Evolutionary conservation across 2,888 invertebrate genomes (phyloP).

Genomic region (Lobophora halterata): DNA sequence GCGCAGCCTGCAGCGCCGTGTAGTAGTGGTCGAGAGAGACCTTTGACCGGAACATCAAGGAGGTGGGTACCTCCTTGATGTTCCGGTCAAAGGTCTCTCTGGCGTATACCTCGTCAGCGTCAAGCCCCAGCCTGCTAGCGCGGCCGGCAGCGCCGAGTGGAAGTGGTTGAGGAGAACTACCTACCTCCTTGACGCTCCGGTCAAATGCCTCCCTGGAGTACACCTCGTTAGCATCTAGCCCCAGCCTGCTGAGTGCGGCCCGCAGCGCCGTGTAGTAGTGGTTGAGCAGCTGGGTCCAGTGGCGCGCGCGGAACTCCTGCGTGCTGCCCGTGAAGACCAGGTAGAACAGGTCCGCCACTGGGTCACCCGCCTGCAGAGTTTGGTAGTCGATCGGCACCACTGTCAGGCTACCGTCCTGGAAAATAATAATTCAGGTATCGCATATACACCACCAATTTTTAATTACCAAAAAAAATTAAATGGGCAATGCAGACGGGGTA

Average conservation of each 20-base stretch:
- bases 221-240: slow-evolving; percentile 38
- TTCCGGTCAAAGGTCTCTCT: no score
- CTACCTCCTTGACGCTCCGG: slow-evolving; percentile 44
- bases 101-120: no score
- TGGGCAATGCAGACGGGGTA: no score
- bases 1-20: slow-evolving; percentile 35
- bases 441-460: background rate
- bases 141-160: no score
- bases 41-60: no score
- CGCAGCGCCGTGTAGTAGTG: slow-evolving; percentile 40
- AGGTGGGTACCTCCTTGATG: no score
- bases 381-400: slow-evolving; percentile 50
- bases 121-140: no score
- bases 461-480: background rate
- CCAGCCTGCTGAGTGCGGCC: slow-evolving; percentile 39
- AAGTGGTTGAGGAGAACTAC: no score
- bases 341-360: slow-evolving; percentile 46
- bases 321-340: slow-evolving; percentile 51
- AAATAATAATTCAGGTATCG: background rate
- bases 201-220: slow-evolving; percentile 50
- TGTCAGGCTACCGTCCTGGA: slow-evolving; percentile 31
- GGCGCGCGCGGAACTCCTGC: slow-evolving; percentile 43
- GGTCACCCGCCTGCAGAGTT: slow-evolving; percentile 44
- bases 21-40: slow-evolving; percentile 42
- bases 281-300: slow-evolving; percentile 40